Evolutionary conservation across 2,888 invertebrate genomes (phyloP), one percentile per base, ranked within the genome.

Genomic region (Sepiola atlantica): DNA sequence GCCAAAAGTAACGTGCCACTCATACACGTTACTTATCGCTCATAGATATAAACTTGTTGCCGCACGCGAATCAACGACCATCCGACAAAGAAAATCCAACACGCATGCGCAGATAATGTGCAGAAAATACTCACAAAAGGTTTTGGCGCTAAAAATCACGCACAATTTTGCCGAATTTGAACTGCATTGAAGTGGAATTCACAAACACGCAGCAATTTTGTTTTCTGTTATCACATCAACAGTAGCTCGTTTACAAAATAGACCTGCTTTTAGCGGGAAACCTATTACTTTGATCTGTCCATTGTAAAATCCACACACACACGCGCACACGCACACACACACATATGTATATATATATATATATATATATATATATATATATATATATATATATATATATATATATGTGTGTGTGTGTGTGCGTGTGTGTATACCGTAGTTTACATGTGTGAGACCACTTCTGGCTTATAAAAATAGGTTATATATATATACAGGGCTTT

Each of bases 91-190:
- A 77, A 77, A 77, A 16, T 14, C n/a, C n/a, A 77, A n/a, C 77
- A 77, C 77, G 77, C 77, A 77, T 77, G 77, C n/a, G n/a, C n/a
- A n/a, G 77, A 77, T n/a, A 77, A 18, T 77, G 77, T 77, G n/a
- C n/a, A n/a, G 32, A n/a, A 77, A 16, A 32, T 1, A 32, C 14
- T n/a, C 32, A 77, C 77, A 77, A 77, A 77, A 77, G 18, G 10
- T 8, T 77, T 77, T 32, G 77, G n/a, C 77, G 77, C 32, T n/a
- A 77, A 77, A 77, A 77, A 77, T 77, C 77, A 77, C 77, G 77
- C 77, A 77, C 77, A 77, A 32, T n/a, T 77, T 77, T 77, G 10
- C 6, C n/a, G n/a, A 77, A 77, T n/a, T 45, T 16, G 32, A 77
- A 77, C 32, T 77, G n/a, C 77, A 32, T 77, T n/a, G n/a, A 4